Evolutionary conservation across 1,140 invertebrate genomes (phyloP).

Genomic region (Acromyrmex charruanus): DNA sequence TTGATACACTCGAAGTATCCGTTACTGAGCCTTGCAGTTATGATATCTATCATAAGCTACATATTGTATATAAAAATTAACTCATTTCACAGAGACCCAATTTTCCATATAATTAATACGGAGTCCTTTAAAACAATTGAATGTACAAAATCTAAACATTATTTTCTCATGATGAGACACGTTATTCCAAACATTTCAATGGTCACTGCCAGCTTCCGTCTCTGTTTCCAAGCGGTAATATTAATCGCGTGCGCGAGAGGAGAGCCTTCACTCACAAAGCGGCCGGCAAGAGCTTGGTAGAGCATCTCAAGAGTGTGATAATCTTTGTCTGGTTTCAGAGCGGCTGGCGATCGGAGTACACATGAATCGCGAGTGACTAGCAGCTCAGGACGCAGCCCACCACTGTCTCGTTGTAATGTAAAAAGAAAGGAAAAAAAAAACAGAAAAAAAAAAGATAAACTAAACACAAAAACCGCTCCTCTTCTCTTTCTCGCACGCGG

Average conservation of each 20-base stretch:
- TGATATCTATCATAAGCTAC: too few relatives aligned
- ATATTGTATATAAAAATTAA: too few relatives aligned
- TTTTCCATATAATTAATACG: too few relatives aligned
- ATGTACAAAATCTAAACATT: background rate
- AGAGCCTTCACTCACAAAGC: slow-evolving; percentile 5
- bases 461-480: slow-evolving; percentile 55
- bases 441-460: slow-evolving; percentile 28
- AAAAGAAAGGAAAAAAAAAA: slow-evolving; percentile 61
- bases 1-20: too few relatives aligned
- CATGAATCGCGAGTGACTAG: slow-evolving; percentile 84
- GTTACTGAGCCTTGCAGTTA: too few relatives aligned
- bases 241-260: slow-evolving; percentile 25
- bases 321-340: slow-evolving; percentile 82
- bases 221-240: background rate
- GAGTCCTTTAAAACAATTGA: background rate
- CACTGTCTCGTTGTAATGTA: slow-evolving; percentile 76
- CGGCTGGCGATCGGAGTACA: slow-evolving; percentile 87
- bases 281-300: slow-evolving; percentile 4
- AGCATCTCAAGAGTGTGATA: slow-evolving; percentile 55
- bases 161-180: background rate
- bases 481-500: slow-evolving; percentile 66
- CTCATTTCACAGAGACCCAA: too few relatives aligned
- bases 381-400: slow-evolving; percentile 83
- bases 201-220: background rate
- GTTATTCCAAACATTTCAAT: background rate